Evolutionary conservation across 2,797 vertebrate species (phyloP), one percentile per base, ranked within the genome.

Genomic region (Chelonia mydas): DNA sequence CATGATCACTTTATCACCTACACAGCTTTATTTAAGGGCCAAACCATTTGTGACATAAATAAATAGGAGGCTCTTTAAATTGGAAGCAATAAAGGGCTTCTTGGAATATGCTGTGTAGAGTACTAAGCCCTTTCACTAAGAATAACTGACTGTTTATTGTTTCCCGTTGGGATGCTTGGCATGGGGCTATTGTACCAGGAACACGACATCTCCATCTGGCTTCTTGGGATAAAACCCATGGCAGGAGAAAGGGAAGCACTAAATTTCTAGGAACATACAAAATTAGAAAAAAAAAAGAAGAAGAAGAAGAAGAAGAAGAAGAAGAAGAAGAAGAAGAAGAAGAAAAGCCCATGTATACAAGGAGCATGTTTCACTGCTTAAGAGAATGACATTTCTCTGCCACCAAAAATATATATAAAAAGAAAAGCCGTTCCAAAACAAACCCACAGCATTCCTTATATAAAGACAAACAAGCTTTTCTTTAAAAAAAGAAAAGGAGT

Each of bases 81-180:
- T 86, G 88, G 92, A 94, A 95, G 92, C 88, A 96, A 83, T 83
- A 83, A 90, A 91, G 83, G 92, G 89, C 79, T 94, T 96, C 82
- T 97, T 96, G 94, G 90, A 94, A 83, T 68, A 82, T 76, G 2
- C 74, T 78, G 59, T 86, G 72, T 95, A 61, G 85, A 93, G 88
- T 96, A 94, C 91, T 83, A 84, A 95, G 83, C 59, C 83, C 59
- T 86, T 84, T 84, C 91, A 85, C 76, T 95, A 95, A 96, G 95
- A 95, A 95, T 89, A 96, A 97, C 94, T 88, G 27, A 83, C 88
- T 97, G 80, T 95, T 97, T 97, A 92, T 95, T 94, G 97, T 96
- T 95, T 87, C 93, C 51, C 90, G 13, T 90, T 89, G 86, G 90
- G 89, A 83, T 94, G 84, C 77, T 90, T 96, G 95, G 92, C 80